phyloP scores from a whole-genome alignment of 1,140 invertebrate genomes.

The Eufriesea mexicana region DNA sequence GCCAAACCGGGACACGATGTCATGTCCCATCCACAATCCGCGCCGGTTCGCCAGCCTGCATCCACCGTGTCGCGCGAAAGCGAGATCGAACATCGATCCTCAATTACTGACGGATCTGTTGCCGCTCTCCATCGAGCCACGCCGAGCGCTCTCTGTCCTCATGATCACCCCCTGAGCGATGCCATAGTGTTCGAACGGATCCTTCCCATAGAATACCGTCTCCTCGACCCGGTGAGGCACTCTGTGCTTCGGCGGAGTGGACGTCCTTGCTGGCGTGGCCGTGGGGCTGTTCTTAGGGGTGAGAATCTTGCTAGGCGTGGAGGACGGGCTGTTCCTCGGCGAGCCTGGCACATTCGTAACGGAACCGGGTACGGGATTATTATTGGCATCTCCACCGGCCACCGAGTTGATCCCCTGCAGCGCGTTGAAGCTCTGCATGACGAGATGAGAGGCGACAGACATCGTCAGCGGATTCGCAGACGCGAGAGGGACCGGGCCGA shows the following conservation, averaged over 20 bases:
- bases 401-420: constrained; percentile 67
- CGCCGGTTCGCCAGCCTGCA: neutral
- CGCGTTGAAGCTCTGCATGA: constrained; percentile 75
- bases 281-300: constrained; percentile 17
- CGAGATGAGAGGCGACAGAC: constrained; percentile 71
- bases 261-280: constrained; percentile 4
- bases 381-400: neutral
- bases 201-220: constrained; percentile 65
- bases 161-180: constrained; percentile 69
- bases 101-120: constrained; percentile 77
- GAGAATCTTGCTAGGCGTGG: neutral
- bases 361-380: neutral
- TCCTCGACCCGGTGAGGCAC: constrained; percentile 12
- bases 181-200: constrained; percentile 73
- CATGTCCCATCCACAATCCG: neutral
- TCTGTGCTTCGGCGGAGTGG: constrained; percentile 24
- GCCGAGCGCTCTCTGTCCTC: constrained; percentile 36
- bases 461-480: constrained; percentile 62
- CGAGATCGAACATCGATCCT: constrained; percentile 32
- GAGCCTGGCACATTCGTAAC: neutral
- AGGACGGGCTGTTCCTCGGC: constrained; percentile 9
- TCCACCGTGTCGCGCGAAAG: constrained; percentile 1
- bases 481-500: neutral
- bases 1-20: constrained; percentile 35
- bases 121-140: constrained; percentile 69